Conservation (phyloP, 2,797 vertebrate species). For the Chelonia mydas region DNA sequence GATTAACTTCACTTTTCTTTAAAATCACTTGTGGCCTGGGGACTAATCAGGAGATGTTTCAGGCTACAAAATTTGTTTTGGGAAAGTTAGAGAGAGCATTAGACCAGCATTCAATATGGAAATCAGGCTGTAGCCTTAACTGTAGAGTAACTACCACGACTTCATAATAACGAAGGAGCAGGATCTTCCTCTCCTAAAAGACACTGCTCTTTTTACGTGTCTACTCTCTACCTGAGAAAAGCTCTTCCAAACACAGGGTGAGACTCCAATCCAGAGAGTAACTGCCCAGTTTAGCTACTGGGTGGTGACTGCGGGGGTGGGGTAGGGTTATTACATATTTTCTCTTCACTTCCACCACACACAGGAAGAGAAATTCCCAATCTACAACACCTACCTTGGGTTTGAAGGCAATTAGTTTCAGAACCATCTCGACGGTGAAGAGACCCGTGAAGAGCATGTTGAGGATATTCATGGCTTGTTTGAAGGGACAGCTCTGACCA, state of each 20-base stretch:
- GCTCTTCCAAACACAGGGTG: constrained; percentile 1
- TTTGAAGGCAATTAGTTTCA: constrained; percentile 99
- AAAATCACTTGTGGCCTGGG: constrained; percentile 16
- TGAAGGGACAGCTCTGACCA: constrained; percentile 89
- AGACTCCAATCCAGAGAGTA: constrained; percentile 66
- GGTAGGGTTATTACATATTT: constrained; percentile 13
- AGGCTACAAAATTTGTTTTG: constrained; percentile 30
- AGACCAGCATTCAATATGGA: constrained; percentile 40
- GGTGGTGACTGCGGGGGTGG: neutral
- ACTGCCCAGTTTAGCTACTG: constrained; percentile 54
- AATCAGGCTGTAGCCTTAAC: neutral
- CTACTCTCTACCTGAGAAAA: constrained; percentile 37
- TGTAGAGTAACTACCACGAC: neutral
- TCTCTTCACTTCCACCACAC: constrained; percentile 60
- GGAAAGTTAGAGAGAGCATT: constrained; percentile 40
- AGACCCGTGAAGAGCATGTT: constrained; percentile 99
- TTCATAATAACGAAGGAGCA: constrained; percentile 18
- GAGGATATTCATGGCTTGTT: constrained; percentile 98
- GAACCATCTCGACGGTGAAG: constrained; percentile 99
- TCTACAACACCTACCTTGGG: constrained; percentile 91
- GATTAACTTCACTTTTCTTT: constrained; percentile 44
- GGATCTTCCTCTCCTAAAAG: neutral
- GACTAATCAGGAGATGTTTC: constrained; percentile 37
- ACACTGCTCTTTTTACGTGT: neutral
- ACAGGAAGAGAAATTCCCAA: neutral